Evolutionary conservation across 2,797 vertebrate genomes (phyloP).

Genomic region (Coreius guichenoti): DNA sequence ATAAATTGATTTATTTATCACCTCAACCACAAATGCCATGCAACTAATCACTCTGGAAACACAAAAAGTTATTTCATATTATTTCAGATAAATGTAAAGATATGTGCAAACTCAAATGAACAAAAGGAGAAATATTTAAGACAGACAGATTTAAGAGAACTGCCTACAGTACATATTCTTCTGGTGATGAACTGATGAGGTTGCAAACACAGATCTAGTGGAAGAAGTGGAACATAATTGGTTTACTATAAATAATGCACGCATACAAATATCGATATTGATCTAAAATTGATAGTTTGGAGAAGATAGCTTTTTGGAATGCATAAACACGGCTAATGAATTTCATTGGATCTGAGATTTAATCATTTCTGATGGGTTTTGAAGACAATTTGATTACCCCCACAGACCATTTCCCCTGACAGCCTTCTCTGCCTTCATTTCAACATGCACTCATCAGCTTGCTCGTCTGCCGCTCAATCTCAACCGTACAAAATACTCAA

Average conservation of each 20-base stretch:
- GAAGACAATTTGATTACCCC: conserved; percentile 44
- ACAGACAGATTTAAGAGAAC: neutral
- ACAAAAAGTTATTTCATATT: neutral
- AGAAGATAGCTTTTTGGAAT: conserved; percentile 22
- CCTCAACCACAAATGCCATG: neutral
- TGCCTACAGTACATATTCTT: neutral
- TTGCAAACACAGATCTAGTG: neutral
- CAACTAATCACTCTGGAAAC: neutral
- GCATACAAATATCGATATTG: conserved; percentile 27
- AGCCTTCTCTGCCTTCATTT: conserved; percentile 16
- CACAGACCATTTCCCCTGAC: conserved; percentile 28
- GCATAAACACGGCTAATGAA: conserved; percentile 30
- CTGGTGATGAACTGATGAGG: neutral
- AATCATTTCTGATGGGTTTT: conserved; percentile 47
- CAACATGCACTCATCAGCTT: neutral
- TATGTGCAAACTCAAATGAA: neutral
- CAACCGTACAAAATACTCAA: conserved; percentile 8
- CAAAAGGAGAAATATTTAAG: neutral
- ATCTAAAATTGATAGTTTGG: conserved; percentile 35
- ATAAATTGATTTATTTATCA: neutral
- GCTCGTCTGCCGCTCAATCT: neutral
- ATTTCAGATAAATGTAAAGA: neutral
- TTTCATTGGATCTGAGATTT: conserved; percentile 27
- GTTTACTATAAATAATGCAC: conserved; percentile 17
- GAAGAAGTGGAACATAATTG: neutral